Conservation (phyloP, 2,113 vertebrate genomes). For the Aspidoscelis tigris region DNA sequence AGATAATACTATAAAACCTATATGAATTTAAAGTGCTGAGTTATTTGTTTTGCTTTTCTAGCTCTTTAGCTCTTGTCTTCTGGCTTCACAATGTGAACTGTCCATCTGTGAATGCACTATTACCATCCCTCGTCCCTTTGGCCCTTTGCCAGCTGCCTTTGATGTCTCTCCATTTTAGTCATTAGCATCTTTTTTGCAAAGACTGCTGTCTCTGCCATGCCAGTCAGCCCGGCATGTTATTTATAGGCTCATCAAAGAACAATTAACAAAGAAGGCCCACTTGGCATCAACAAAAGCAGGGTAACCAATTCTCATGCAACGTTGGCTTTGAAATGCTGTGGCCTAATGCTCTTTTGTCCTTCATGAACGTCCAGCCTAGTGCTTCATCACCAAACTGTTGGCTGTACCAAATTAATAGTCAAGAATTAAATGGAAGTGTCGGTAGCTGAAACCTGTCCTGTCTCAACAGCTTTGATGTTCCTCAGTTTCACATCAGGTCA, state of each 20-base stretch:
- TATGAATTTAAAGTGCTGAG: not conserved
- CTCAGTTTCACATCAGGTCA: no score
- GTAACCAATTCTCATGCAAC: constrained; percentile 37
- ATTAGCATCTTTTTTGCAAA: constrained; percentile 46
- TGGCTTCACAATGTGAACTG: constrained; percentile 63
- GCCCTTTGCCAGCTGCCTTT: constrained; percentile 59
- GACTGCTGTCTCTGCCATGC: constrained; percentile 3
- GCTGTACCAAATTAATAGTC: not conserved
- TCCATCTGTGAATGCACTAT: constrained; percentile 41
- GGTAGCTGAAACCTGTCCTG: not conserved
- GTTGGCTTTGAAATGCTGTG: not conserved
- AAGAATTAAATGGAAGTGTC: not conserved
- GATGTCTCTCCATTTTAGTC: constrained; percentile 31
- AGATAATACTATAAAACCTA: not conserved
- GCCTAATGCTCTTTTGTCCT: constrained; percentile 10
- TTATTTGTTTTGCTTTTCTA: constrained; percentile 26
- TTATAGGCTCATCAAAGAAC: constrained; percentile 57
- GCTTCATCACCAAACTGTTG: not conserved
- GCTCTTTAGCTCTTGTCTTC: constrained; percentile 56
- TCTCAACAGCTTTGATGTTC: no score
- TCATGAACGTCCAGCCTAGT: not conserved
- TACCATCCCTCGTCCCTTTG: constrained; percentile 37
- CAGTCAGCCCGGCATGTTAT: constrained; percentile 40
- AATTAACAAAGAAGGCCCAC: constrained; percentile 46
- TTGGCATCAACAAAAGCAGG: constrained; percentile 23